Percentiles rank a stretch among this genome's conserved stretches.
These are phyloP conservation scores for Synergus laeviventris DNA, from an alignment of 2,888 invertebrate genomes.

Conservation along the genomic window DNA sequence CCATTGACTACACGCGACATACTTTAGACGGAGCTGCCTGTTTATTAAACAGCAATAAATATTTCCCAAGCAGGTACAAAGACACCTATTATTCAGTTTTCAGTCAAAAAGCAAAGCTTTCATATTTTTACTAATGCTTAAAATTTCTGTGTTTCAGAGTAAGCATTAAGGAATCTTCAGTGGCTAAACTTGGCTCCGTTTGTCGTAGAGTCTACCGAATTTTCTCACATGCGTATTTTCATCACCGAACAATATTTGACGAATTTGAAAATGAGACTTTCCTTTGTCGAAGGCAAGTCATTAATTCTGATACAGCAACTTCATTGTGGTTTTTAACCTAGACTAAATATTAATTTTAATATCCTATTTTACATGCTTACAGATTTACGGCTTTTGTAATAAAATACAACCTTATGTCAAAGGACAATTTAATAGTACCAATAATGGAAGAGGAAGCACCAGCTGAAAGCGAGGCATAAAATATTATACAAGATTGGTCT, in stretches of 20 bases:
- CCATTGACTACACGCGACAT: slow-evolving; percentile 99
- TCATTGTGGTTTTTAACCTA: background rate
- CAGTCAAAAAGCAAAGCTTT: background rate
- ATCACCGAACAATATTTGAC: slow-evolving; percentile 97
- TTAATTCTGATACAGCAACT: slow-evolving; percentile 14
- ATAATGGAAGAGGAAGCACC: slow-evolving; percentile 88
- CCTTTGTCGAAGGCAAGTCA: slow-evolving; percentile 84
- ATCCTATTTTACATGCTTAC: slow-evolving; percentile 41
- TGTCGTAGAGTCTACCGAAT: slow-evolving; percentile 99
- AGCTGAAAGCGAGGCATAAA: slow-evolving; percentile 69
- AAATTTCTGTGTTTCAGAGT: slow-evolving; percentile 81
- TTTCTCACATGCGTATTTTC: slow-evolving; percentile 99
- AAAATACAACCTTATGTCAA: slow-evolving; percentile 98
- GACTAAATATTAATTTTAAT: slow-evolving; percentile 9
- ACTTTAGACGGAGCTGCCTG: slow-evolving; percentile 99
- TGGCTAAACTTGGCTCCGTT: slow-evolving; percentile 98
- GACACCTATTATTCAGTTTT: background rate
- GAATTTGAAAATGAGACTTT: slow-evolving; percentile 98
- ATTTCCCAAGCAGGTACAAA: slow-evolving; percentile 96
- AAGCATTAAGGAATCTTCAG: slow-evolving; percentile 99
- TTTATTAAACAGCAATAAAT: slow-evolving; percentile 99
- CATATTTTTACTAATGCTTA: background rate
- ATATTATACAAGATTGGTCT: slow-evolving; percentile 15
- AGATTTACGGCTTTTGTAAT: slow-evolving; percentile 98
- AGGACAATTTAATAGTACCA: slow-evolving; percentile 98